These are phyloP conservation scores for Heteractis magnifica DNA, from an alignment of 92 coral and sea anemone species.

Conservation along the genomic window DNA sequence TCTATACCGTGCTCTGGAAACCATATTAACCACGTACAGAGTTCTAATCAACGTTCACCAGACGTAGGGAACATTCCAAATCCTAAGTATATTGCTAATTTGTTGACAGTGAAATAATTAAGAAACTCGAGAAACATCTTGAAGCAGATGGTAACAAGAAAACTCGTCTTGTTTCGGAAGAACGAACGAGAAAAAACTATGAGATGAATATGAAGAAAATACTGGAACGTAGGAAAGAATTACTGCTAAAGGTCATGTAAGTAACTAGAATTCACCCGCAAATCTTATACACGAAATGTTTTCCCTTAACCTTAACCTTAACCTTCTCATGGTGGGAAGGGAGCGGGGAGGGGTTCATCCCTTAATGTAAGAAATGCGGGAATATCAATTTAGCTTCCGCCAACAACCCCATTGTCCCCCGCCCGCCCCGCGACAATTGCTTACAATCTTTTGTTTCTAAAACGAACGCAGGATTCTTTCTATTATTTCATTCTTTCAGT, in stretches of 20 bases:
- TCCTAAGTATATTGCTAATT: neutral
- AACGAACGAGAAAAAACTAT: neutral
- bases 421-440: too few species aligned
- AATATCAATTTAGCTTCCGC: neutral
- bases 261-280: neutral
- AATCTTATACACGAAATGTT: neutral
- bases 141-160: neutral
- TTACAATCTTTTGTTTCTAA: too few species aligned
- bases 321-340: too few species aligned
- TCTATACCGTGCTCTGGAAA: too few species aligned
- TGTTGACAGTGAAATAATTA: neutral
- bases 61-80: neutral
- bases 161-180: neutral
- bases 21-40: too few species aligned
- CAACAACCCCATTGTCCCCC: too few species aligned
- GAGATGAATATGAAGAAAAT: neutral
- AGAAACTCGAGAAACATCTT: neutral
- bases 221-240: conserved; percentile 12
- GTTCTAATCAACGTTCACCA: neutral
- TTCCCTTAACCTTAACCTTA: neutral
- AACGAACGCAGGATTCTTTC: neutral
- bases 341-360: too few species aligned
- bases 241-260: conserved; percentile 26
- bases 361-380: neutral
- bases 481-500: neutral